Evolutionary conservation across 1,140 invertebrate species (phyloP).

Genomic region (Diorhabda sublineata): DNA sequence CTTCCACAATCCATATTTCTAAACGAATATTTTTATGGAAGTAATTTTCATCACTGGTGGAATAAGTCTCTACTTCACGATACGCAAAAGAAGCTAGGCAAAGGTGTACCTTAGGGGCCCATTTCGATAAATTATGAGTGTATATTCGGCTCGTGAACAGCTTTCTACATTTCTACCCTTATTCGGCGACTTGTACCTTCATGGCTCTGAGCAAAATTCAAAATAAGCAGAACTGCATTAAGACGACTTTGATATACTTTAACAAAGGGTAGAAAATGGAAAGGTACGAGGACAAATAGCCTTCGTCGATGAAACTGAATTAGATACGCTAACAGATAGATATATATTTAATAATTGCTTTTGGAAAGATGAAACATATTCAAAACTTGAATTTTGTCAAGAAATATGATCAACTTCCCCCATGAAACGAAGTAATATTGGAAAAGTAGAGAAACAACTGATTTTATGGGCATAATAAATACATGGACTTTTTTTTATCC

Average conservation of each 20-base stretch:
- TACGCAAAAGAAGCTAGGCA: not conserved
- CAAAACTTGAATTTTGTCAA: too few relatives aligned
- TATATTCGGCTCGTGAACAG: constrained; percentile 5
- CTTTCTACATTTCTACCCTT: not conserved
- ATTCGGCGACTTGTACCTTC: not conserved
- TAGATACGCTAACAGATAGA: too few relatives aligned
- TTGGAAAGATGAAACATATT: too few relatives aligned
- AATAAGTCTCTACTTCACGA: not conserved
- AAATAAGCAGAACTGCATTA: constrained; percentile 11
- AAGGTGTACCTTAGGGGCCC: constrained; percentile 10
- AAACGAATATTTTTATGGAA: too few relatives aligned
- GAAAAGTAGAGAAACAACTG: too few relatives aligned
- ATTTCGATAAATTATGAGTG: constrained; percentile 13
- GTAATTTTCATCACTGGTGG: not conserved
- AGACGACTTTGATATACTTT: constrained; percentile 7
- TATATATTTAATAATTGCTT: too few relatives aligned
- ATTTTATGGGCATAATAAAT: too few relatives aligned
- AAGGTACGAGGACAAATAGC: not conserved
- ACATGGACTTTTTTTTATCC: too few relatives aligned
- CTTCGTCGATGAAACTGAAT: not conserved
- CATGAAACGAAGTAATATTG: too few relatives aligned
- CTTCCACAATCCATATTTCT: too few relatives aligned
- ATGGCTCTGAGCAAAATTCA: constrained; percentile 1
- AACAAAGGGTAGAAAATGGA: not conserved
- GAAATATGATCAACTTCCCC: too few relatives aligned